These are phyloP conservation scores for Equus quagga DNA, from an alignment of 2,113 vertebrate genomes.

Conservation along the genomic window DNA sequence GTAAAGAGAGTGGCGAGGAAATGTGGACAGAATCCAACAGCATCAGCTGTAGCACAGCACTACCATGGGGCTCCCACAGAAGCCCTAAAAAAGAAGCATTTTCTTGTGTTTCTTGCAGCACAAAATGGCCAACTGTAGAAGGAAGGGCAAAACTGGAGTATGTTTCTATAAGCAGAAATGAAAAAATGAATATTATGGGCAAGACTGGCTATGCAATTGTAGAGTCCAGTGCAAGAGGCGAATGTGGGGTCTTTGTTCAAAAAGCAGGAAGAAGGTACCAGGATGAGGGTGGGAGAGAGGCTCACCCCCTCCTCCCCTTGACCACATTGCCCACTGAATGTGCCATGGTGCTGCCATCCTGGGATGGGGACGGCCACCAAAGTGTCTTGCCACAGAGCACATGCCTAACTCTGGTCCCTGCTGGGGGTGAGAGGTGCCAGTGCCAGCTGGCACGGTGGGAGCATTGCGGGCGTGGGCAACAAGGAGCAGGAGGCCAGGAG, in stretches of 20 bases:
- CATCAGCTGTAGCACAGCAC: neutral
- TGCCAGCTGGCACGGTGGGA: neutral
- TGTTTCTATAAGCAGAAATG: neutral
- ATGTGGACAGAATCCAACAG: neutral
- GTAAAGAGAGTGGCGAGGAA: fast-evolving
- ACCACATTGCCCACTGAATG: too few relatives aligned
- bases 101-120: neutral
- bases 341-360: neutral
- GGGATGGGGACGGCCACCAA: neutral
- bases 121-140: neutral
- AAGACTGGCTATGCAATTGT: too few relatives aligned
- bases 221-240: neutral
- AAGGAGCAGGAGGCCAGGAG: neutral
- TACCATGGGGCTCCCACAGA: neutral
- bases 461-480: neutral
- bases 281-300: neutral
- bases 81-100: neutral
- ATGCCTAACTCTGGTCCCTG: neutral
- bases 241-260: neutral
- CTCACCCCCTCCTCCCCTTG: too few relatives aligned
- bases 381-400: neutral
- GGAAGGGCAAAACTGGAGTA: neutral
- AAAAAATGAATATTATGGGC: neutral
- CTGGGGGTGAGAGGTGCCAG: neutral
- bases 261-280: neutral